Evolutionary conservation across 1,140 invertebrate genomes (phyloP), one percentile per base, ranked within the genome.

Genomic region (Drosophila nigromelanica): DNA sequence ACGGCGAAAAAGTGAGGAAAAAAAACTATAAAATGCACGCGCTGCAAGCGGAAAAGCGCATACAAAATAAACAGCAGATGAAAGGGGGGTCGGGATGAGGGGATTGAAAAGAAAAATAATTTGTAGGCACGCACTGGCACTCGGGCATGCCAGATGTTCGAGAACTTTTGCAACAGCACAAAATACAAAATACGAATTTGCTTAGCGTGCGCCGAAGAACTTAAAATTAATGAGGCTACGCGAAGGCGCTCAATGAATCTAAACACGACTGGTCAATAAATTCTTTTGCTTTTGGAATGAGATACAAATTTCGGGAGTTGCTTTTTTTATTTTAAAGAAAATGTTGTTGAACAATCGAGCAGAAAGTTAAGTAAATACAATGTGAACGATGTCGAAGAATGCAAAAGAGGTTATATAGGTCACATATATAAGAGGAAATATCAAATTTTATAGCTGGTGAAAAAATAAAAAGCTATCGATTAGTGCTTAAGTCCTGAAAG

Each of bases 1-100:
- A 43, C 39, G 21, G 11, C 7, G 30, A 35, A 54, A 48, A 21
- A 43, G 37, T 39, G 14, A n/a, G n/a, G 33, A 33, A n/a, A 30
- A 37, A 79, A 59, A 80, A 79, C 83, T 67, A 87, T 89, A 82
- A 87, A 89, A 82, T 89, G 82, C 82, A 87, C 75, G 76, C 78
- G 78, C 78, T 89, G 83, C 83, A 83, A 61, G 58, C 39, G 43
- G 39, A 45, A 71, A 64, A 48, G 42, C 60, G 60, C 50, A 71
- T 50, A 61, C 42, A 40, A 56, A 71, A 42, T 39, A 50, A 70
- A 56, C 61, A 56, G 11, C 51, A 66, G 47, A 39, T 33, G 27
- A 6, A 27, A 0, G 15, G 50, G 35, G 56, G 18, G 45, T 24
- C 47, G 61, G 39, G 14, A 42, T 18, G n/a, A 5, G 37, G 64